A percentile compares a stretch with the other conserved stretches of the same genome.
phyloP scores from a whole-genome alignment of 2,113 vertebrate genomes.

The Malaclemys terrapin region DNA sequence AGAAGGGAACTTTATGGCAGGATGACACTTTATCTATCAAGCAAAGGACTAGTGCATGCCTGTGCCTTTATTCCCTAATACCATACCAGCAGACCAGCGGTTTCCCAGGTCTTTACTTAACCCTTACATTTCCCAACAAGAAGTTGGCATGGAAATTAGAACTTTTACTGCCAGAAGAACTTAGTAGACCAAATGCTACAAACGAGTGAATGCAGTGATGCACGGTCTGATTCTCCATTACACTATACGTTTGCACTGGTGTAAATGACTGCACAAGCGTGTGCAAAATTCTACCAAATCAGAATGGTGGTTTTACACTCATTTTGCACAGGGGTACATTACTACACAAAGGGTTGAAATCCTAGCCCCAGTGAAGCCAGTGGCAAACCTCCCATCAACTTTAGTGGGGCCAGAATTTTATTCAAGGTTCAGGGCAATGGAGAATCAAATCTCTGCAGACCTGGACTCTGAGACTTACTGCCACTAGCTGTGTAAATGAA shows the following conservation, averaged over 20 bases:
- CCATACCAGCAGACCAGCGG: too few relatives aligned
- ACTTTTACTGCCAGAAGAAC: background rate
- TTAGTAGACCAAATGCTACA: background rate
- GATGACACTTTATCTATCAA: too few relatives aligned
- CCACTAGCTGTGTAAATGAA: too few relatives aligned
- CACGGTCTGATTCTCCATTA: fast-evolving
- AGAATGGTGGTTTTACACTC: background rate
- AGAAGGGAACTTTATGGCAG: too few relatives aligned
- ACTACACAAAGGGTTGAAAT: fast-evolving
- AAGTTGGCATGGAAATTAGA: background rate
- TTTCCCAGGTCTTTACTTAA: too few relatives aligned
- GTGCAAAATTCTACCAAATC: background rate
- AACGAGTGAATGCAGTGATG: fast-evolving
- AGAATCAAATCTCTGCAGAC: background rate
- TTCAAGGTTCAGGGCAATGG: fast-evolving
- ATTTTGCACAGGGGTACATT: background rate
- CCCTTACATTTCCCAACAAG: too few relatives aligned
- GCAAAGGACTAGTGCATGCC: too few relatives aligned
- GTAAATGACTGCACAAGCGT: fast-evolving
- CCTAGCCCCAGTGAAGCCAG: fast-evolving
- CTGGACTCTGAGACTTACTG: too few relatives aligned
- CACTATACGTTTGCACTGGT: background rate
- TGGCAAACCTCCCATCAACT: fast-evolving
- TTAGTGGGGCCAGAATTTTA: background rate
- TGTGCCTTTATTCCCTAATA: too few relatives aligned